Base-by-base conservation (phyloP, 2,113 vertebrate genomes). In the Aythya baeri region DNA sequence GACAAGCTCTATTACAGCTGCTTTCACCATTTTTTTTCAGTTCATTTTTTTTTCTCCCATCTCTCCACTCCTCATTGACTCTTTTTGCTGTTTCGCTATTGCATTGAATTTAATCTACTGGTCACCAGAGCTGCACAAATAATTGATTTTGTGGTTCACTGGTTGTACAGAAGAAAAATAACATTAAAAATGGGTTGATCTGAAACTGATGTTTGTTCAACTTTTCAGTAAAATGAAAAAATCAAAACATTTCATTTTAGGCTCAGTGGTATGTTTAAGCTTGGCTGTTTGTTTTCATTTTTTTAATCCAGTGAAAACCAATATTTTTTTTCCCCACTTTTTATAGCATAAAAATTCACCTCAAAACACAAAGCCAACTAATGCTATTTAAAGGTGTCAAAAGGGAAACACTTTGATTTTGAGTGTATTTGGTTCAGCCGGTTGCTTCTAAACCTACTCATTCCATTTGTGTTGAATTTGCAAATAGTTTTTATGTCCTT, bases 91-190 rank as follows among this genome's bases (percentile, higher is more conserved):
- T 78, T 72, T 80, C 74, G 89, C 88, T 78, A 11, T 84, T 82
- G 73, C 34, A 11, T 22, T 84, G 93, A 73, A 94, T 97, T 94
- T 88, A 86, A 96, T 95, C 81, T 78, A 18, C 83, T 94, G 95
- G 93, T 93, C 95, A 97, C 86, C 72, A 81, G 77, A 94, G 81
- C 77, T 87, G 80, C 75, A 72, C 91, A 82, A 93, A 89, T 86
- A 97, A 95, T 93, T 93, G 95, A 86, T 93, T 95, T 96, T 94
- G 81, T 89, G 94, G 89, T 94, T 95, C 95, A 82, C 77, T 88
- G 80, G 57, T 54, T 86, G 38, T n/a, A 82, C 1, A 13, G 91
- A 91, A 93, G 54, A 82, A 84, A 95, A 93, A 82, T 72, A 88
- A 91, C 89, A 89, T 89, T 96, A 82, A 93, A 92, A 94, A 84